Base-by-base conservation (phyloP, 2,797 vertebrate genomes). In the Hylomyscus alleni region DNA sequence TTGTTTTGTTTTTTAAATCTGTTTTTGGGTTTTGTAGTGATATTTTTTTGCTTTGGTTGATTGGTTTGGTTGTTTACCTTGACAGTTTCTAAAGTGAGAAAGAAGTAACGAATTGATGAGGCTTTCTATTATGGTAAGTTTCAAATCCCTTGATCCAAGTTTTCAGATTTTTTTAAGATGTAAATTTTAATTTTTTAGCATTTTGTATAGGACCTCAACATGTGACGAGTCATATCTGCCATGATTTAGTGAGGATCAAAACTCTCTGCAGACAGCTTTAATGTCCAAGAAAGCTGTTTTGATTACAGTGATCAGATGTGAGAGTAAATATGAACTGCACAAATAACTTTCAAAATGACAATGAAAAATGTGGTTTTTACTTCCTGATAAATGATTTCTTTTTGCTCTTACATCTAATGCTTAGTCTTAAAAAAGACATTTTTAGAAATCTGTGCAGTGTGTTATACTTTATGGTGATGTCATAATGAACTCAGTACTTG, bases 401-500 rank as follows among this genome's bases (percentile, higher is more conserved):
- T 69, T 19, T 37, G 19, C 17, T 62, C 54, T 92, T 62, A 93
- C 4, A 22, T 90, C 91, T 40, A 90, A 90, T 75, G 47, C n/a
- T 96, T 75, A 84, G 12, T 95, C 19, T 93, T 67, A 34, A 82
- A 93, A 20, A 34, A 10, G 77, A 75, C 37, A 13, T 52, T 17
- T 47, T 47, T 20, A n/a, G 56, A 52, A 84, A 44, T 84, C 60
- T 50, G 4, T 84, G 19, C 52, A 89, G 29, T 73, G 22, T 67
- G 6, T 82, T 77, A 40, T 83, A 52, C 85, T 31, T 22, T 97
- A 31, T 93, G 54, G 15, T 26, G 6, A 80, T 67, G 72, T 88
- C 14, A n/a, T 40, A 76, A 90, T 75, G 52, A 80, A 78, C 47
- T 69, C 84, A 72, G 52, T 40, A 50, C 50, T 67, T 50, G 62